Percentiles rank a stretch among this genome's conserved stretches.
phyloP scores from a whole-genome alignment of 2,113 vertebrate genomes.

The Zootoca vivipara region DNA sequence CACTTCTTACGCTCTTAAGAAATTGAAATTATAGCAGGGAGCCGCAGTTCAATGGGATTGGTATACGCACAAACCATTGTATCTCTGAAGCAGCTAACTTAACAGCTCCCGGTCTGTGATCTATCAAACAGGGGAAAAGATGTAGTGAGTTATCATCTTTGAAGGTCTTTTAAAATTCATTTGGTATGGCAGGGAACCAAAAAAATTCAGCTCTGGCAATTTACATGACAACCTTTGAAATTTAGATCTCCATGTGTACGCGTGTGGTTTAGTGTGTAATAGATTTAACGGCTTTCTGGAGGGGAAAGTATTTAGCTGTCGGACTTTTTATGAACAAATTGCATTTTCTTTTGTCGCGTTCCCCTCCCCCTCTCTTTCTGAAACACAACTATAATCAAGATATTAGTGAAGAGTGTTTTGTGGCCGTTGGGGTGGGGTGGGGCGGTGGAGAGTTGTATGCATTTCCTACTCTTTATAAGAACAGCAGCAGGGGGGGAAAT shows the following conservation, averaged over 20 bases:
- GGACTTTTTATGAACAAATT: constrained; percentile 51
- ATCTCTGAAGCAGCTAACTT: rapidly evolving
- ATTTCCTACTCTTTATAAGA: constrained; percentile 59
- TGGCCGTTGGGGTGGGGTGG: background rate
- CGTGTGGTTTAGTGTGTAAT: constrained; percentile 59
- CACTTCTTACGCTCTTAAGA: background rate
- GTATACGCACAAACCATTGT: background rate
- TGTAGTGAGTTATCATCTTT: constrained; percentile 3
- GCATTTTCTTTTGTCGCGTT: constrained; percentile 39
- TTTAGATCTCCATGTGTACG: constrained; percentile 41
- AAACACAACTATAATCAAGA: constrained; percentile 68
- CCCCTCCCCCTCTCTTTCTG: constrained; percentile 26
- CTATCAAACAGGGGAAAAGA: constrained; percentile 21
- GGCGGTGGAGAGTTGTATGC: background rate
- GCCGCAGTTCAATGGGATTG: background rate
- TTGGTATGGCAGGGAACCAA: constrained; percentile 44
- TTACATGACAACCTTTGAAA: constrained; percentile 51
- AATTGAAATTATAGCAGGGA: background rate
- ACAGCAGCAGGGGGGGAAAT: constrained; percentile 68
- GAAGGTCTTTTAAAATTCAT: constrained; percentile 44
- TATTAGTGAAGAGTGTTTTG: constrained; percentile 61
- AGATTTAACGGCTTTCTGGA: constrained; percentile 58
- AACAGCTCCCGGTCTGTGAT: constrained; percentile 26
- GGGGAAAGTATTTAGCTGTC: constrained; percentile 53
- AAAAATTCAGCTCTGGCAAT: constrained; percentile 37